Evolutionary conservation across 1,140 invertebrate genomes (phyloP).

Genomic region (Drosophila varians): DNA sequence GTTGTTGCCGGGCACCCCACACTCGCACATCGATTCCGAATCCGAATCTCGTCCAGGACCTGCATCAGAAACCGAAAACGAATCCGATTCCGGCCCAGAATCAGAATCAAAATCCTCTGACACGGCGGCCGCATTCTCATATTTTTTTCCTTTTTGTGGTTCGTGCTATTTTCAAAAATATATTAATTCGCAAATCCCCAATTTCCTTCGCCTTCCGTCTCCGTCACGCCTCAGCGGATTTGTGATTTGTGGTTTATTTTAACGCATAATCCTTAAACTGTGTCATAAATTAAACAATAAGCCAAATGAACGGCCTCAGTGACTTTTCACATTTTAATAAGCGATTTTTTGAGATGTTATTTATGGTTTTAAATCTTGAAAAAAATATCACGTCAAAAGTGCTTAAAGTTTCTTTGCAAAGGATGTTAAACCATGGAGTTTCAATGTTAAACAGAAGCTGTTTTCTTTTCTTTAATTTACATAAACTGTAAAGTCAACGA

Average conservation of each 20-base stretch:
- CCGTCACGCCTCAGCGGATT: slow-evolving; percentile 9
- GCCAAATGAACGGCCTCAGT: slow-evolving; percentile 4
- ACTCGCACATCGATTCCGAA: slow-evolving; percentile 66
- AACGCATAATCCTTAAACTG: slow-evolving; percentile 79
- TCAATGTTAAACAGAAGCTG: too few species aligned
- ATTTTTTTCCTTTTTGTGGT: slow-evolving; percentile 58
- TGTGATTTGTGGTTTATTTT: slow-evolving; percentile 76
- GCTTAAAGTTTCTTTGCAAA: not conserved
- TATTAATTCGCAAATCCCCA: slow-evolving; percentile 26
- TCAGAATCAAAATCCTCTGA: slow-evolving; percentile 16
- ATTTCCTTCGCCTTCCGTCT: slow-evolving; percentile 19
- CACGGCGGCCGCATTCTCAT: slow-evolving; percentile 69
- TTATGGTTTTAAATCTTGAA: not conserved
- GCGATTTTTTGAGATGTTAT: not conserved
- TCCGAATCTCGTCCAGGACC: slow-evolving; percentile 10
- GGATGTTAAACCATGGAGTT: not conserved
- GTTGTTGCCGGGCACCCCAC: slow-evolving; percentile 65
- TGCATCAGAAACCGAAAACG: slow-evolving; percentile 23
- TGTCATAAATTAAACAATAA: slow-evolving; percentile 30
- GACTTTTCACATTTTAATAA: slow-evolving; percentile 7
- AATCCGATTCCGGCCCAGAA: slow-evolving; percentile 29
- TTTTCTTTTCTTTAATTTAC: too few species aligned
- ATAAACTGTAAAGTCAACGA: too few species aligned
- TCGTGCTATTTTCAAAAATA: slow-evolving; percentile 51
- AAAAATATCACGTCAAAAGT: too few species aligned